phyloP scores from a whole-genome alignment of 1,140 invertebrate genomes.

The Megalonaias nervosa region DNA sequence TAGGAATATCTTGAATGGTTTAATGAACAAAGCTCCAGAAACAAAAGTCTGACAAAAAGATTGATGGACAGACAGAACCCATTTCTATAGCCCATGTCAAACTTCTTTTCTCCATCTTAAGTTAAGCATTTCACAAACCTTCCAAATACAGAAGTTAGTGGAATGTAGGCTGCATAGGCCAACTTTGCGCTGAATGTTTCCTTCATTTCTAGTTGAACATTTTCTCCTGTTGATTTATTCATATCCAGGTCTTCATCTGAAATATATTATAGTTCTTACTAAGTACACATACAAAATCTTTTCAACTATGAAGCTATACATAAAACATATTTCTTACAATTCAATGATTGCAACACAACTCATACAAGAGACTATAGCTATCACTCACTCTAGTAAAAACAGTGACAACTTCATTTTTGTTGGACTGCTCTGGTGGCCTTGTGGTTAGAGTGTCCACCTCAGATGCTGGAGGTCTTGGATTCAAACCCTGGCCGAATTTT shows the following conservation, averaged over 20 bases:
- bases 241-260: conserved; percentile 38
- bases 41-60: no score
- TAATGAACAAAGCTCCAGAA: no score
- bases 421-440: no score
- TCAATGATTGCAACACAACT: background rate
- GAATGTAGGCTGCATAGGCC: conserved; percentile 86
- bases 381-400: no score
- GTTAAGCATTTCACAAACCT: conserved; percentile 50
- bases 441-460: no score
- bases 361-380: background rate
- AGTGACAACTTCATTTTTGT: no score
- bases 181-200: conserved; percentile 87
- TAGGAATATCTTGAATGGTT: no score
- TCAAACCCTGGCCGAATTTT: no score
- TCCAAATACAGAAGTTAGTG: conserved; percentile 85
- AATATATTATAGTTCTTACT: background rate
- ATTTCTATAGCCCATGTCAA: no score
- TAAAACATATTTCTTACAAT: background rate
- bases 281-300: background rate
- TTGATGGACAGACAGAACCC: no score
- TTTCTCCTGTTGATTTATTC: conserved; percentile 42
- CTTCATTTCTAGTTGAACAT: conserved; percentile 81
- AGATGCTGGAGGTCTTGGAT: no score
- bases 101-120: no score
- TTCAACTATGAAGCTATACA: background rate